Evolutionary conservation across 2,888 invertebrate genomes (phyloP).

Genomic region (Neelides folsomi): DNA sequence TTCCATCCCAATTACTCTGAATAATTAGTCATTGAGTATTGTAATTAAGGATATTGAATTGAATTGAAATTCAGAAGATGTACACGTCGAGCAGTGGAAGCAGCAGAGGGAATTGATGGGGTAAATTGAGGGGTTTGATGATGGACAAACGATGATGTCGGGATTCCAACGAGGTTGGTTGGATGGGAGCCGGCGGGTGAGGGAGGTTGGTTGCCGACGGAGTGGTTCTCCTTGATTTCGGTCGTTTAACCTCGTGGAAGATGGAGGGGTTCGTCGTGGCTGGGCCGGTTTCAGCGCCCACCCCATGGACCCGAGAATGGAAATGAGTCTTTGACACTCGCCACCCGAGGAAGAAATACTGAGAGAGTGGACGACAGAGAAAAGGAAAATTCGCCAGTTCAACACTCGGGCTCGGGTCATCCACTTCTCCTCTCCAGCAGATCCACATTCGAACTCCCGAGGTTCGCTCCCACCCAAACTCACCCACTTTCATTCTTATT

Average conservation of each 20-base stretch:
- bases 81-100: too few species aligned
- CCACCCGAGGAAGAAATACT: conserved; percentile 4
- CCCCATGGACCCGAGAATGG: conserved; percentile 5
- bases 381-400: conserved; percentile 8
- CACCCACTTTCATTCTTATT: too few species aligned
- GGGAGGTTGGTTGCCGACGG: background rate
- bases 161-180: too few species aligned
- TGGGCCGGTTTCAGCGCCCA: conserved; percentile 20
- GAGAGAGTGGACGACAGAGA: background rate
- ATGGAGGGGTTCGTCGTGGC: conserved; percentile 1
- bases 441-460: too few species aligned
- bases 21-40: too few species aligned
- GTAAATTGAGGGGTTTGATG: too few species aligned
- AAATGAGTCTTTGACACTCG: conserved; percentile 12
- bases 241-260: conserved; percentile 23
- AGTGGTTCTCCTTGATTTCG: conserved; percentile 32
- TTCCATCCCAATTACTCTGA: too few species aligned
- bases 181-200: background rate
- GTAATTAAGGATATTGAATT: too few species aligned
- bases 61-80: too few species aligned
- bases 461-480: too few species aligned
- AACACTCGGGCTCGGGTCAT: conserved; percentile 10
- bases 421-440: background rate
- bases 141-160: too few species aligned
- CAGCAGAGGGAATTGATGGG: too few species aligned